Evolutionary conservation across 2,888 invertebrate species (phyloP).

Genomic region (Frankliniella intonsa): DNA sequence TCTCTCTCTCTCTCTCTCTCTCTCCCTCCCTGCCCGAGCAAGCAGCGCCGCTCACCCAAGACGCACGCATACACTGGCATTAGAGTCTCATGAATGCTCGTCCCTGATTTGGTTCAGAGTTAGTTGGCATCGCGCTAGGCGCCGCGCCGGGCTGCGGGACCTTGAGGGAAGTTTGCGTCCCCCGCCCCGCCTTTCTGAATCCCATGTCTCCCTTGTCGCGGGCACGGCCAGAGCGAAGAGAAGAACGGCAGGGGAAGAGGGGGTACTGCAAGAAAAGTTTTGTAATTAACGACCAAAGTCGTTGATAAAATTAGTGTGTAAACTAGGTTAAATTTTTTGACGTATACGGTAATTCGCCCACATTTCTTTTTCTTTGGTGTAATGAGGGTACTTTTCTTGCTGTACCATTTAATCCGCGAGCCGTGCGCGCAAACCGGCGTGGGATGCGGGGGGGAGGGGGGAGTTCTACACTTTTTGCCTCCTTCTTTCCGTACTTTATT

Average conservation of each 20-base stretch:
- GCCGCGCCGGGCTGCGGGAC: not conserved
- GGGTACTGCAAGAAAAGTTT: not conserved
- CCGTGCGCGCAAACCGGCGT: no score
- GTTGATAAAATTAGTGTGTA: not conserved
- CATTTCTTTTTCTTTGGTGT: no score
- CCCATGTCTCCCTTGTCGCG: not conserved
- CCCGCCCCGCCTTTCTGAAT: conserved; percentile 7
- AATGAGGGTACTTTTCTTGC: no score
- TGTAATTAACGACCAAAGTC: conserved; percentile 6
- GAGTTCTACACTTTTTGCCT: no score
- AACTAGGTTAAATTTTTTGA: not conserved
- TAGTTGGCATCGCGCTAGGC: conserved; percentile 16
- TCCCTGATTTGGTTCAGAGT: conserved; percentile 16
- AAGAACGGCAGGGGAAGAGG: not conserved
- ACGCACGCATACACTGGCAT: not conserved
- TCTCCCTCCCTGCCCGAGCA: not conserved
- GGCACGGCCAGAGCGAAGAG: not conserved
- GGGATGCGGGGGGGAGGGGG: no score
- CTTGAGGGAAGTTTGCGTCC: not conserved
- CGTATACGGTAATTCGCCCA: no score
- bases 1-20: not conserved
- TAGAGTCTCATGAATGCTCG: conserved; percentile 16
- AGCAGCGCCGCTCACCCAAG: not conserved
- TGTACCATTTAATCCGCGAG: no score
- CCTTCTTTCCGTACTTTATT: no score